phyloP scores from a whole-genome alignment of 2,797 vertebrate genomes.

The Trachops cirrhosus region DNA sequence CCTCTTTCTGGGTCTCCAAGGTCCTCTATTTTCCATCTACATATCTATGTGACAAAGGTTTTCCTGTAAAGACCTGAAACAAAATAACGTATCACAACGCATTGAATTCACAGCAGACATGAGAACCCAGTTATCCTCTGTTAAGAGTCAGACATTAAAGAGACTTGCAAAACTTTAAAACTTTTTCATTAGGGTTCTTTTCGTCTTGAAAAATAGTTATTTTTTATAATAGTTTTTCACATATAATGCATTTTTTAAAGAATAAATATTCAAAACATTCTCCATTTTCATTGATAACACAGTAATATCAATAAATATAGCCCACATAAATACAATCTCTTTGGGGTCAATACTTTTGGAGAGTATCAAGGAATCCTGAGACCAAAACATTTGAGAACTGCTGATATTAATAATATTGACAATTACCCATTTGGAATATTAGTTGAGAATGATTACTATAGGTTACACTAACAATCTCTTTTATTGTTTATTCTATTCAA shows the following conservation, averaged over 20 bases:
- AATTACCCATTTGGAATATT: not conserved
- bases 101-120: not conserved
- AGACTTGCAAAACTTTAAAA: not conserved
- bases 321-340: not conserved
- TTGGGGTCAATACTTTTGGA: not conserved
- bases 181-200: not conserved
- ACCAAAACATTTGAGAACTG: not conserved
- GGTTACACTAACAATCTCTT: not conserved
- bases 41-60: not conserved
- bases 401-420: not conserved
- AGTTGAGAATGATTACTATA: not conserved
- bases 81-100: not conserved
- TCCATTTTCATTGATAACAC: not conserved
- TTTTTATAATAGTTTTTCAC: not conserved
- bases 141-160: not conserved
- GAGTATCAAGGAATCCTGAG: not conserved
- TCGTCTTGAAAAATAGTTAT: not conserved
- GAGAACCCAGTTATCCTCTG: not conserved
- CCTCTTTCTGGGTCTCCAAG: not conserved
- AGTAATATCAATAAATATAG: not conserved
- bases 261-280: not conserved
- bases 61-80: not conserved
- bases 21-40: not conserved
- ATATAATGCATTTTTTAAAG: not conserved
- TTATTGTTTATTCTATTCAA: not conserved